These are phyloP conservation scores for Megalurothrips usitatus DNA, from an alignment of 2,888 invertebrate species.

Conservation along the genomic window DNA sequence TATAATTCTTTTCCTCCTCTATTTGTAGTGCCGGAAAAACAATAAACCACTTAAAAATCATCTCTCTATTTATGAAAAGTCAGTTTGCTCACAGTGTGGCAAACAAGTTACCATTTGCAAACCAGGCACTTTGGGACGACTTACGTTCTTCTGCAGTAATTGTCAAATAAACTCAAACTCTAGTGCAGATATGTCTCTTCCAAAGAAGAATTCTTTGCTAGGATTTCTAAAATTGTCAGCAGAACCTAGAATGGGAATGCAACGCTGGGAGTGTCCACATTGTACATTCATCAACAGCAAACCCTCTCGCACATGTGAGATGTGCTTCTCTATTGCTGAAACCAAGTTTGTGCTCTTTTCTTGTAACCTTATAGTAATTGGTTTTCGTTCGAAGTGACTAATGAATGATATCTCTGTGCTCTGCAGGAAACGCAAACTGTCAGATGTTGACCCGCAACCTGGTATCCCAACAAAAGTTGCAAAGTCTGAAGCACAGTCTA, in stretches of 20 bases:
- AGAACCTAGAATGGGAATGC: background rate
- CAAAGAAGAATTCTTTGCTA: conserved; percentile 33
- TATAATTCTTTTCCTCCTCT: no score
- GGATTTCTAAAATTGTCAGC: conserved; percentile 32
- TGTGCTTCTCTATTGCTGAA: background rate
- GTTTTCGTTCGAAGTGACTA: background rate
- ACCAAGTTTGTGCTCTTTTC: background rate
- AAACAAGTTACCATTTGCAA: conserved; percentile 34
- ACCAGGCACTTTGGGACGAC: conserved; percentile 35
- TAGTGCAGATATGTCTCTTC: conserved; percentile 20
- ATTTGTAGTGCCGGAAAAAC: conserved; percentile 34
- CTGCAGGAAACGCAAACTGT: background rate
- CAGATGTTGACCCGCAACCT: background rate
- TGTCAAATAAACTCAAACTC: conserved; percentile 34
- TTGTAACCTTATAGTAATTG: background rate
- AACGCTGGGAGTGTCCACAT: conserved; percentile 32
- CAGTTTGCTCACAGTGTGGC: conserved; percentile 33
- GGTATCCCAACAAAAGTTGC: background rate
- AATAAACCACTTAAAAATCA: conserved; percentile 32
- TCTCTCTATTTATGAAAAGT: conserved; percentile 34
- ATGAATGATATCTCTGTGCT: background rate
- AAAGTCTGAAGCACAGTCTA: background rate
- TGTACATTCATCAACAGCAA: conserved; percentile 35
- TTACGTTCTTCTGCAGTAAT: conserved; percentile 35
- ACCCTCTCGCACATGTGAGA: conserved; percentile 30